Base-by-base conservation (phyloP, 2,797 vertebrate species). In the Borostomias antarcticus region DNA sequence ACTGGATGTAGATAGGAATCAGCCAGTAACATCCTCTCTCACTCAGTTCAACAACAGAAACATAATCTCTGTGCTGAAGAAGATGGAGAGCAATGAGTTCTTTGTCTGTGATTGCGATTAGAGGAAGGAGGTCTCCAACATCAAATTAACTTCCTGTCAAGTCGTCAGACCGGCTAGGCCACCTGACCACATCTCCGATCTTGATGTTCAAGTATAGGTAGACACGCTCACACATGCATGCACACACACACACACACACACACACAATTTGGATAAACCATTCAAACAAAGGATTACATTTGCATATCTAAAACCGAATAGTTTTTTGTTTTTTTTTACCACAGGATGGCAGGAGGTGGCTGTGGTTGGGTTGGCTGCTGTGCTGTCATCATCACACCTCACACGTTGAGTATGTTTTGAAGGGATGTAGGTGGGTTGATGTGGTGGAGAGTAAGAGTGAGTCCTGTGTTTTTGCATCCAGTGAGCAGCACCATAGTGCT, bases 331-430 rank as follows among this genome's bases (percentile, higher is more conserved):
- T n/a, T n/a, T n/a, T n/a, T n/a, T n/a, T n/a, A n/a, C n/a, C n/a
- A 13, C 26, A 62, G 13, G 25, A 29, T 35, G 17, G 28, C 9
- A 23, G 37, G 54, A 68, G 73, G 59, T 50, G 33, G 40, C 45
- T 45, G 51, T 43, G 59, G 45, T 59, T 52, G 67, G 48, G 54
- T 8, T 45, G 21, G n/a, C 28, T 33, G 19, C 29, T 47, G 52
- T 43, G 32, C 29, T 26, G 45, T 51, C 45, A 51, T 25, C 21
- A 4, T 59, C 26, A 57, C 4, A 47, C 28, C 19, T 62, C 28
- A 62, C 6, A 54, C 47, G 30, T 28, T 26, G 11, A 56, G 17
- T 53, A 7, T n/a, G 30, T 43, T 45, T 10, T 43, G 25, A 52
- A 11, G 7, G 37, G 21, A 54, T 17, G 13, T 28, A 47, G 23